phyloP scores from a whole-genome alignment of 1,140 invertebrate species.

The Luehdorfia chinensis region DNA sequence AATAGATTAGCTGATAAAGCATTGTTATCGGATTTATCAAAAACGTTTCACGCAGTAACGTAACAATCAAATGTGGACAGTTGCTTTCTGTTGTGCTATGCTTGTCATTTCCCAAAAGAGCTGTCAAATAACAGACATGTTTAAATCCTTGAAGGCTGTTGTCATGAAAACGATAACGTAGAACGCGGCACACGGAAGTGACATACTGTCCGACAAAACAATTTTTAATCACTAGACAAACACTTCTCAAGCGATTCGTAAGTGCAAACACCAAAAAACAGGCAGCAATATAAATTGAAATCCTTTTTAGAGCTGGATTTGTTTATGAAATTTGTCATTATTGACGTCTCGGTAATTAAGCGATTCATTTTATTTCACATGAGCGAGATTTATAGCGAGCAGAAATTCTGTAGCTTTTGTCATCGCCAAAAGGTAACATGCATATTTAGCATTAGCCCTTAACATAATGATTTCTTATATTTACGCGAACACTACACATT shows the following conservation, averaged over 20 bases:
- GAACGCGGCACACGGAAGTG: neutral
- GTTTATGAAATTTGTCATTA: too few relatives aligned
- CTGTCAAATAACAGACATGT: too few relatives aligned
- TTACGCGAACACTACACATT: too few relatives aligned
- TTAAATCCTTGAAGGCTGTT: conserved; percentile 5
- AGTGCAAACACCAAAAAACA: neutral
- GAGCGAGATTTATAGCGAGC: too few relatives aligned
- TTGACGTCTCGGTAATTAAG: neutral
- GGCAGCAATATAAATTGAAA: neutral
- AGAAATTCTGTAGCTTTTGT: too few relatives aligned
- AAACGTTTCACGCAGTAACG: too few relatives aligned
- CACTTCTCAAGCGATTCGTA: neutral
- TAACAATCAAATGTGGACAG: neutral
- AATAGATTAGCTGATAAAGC: conserved; percentile 4
- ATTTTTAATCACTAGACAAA: neutral
- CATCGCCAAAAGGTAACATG: too few relatives aligned
- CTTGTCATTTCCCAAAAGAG: too few relatives aligned
- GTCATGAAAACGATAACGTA: neutral
- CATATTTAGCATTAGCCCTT: too few relatives aligned
- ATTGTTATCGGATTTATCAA: neutral
- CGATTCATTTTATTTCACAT: too few relatives aligned
- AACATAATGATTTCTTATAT: too few relatives aligned
- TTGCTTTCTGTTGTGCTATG: too few relatives aligned
- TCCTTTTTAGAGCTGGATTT: neutral
- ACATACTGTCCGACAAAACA: neutral